Percentiles rank a stretch among this genome's conserved stretches.
Evolutionary conservation across 2,113 vertebrate species (phyloP).

Genomic region (Oreochromis tanganicae): DNA sequence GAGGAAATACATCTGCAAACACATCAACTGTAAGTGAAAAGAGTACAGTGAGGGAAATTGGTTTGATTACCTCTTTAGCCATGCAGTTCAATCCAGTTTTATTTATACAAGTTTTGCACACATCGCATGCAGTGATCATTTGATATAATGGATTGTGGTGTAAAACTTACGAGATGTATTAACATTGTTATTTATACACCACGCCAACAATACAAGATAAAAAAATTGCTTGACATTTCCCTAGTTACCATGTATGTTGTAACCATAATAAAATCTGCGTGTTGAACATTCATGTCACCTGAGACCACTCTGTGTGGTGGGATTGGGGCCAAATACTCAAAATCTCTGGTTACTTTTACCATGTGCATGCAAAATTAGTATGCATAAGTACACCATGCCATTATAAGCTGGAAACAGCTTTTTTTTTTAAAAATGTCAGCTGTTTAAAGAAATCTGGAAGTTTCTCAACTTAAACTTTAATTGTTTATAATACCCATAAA

Average conservation of each 20-base stretch:
- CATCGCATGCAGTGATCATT: background rate
- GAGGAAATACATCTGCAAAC: conserved; percentile 72
- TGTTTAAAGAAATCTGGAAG: background rate
- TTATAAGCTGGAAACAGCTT: background rate
- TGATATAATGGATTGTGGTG: background rate
- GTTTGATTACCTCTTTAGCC: background rate
- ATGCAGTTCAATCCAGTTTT: background rate
- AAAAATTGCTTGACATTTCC: background rate
- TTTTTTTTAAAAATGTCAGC: background rate
- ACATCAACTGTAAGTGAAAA: conserved; percentile 52
- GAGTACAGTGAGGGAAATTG: no score
- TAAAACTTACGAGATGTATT: background rate
- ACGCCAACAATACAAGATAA: background rate
- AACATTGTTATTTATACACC: background rate
- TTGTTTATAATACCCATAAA: background rate
- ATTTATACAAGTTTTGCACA: background rate
- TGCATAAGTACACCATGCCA: background rate
- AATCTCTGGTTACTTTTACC: background rate
- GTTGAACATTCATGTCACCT: background rate
- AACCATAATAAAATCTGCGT: background rate
- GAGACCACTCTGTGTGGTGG: background rate
- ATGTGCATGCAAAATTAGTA: background rate
- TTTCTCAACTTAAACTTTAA: background rate
- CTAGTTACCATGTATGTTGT: background rate
- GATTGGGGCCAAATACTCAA: background rate